Evolutionary conservation across 2,797 vertebrate genomes (phyloP).

Genomic region (Pangasius mekongensis): DNA sequence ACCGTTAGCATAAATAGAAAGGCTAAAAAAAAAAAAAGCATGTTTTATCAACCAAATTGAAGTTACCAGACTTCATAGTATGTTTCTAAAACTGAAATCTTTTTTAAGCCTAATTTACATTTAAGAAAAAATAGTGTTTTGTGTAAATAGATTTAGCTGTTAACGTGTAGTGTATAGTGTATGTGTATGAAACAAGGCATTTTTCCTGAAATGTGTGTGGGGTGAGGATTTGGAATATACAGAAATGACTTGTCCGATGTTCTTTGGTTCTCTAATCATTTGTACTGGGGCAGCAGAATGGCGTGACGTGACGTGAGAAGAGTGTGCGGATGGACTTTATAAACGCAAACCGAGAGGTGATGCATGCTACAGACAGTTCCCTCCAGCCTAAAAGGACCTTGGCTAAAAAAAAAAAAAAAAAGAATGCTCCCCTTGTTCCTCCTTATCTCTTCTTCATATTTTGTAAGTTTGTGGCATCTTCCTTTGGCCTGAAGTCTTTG

Average conservation of each 20-base stretch:
- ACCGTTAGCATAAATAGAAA: neutral
- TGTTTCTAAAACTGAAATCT: neutral
- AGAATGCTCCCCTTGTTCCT: conserved; percentile 66
- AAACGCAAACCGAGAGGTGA: conserved; percentile 64
- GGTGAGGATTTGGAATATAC: neutral
- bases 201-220: neutral
- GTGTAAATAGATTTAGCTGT: neutral
- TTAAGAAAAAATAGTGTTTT: neutral
- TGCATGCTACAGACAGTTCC: conserved; percentile 57
- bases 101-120: neutral
- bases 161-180: neutral
- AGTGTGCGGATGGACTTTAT: neutral
- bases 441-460: conserved; percentile 56
- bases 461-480: conserved; percentile 64
- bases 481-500: conserved; percentile 71
- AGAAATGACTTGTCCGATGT: neutral
- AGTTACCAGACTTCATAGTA: neutral
- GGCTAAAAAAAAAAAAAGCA: neutral
- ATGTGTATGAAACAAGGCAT: neutral
- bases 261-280: neutral
- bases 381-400: conserved; percentile 57
- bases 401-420: conserved; percentile 40
- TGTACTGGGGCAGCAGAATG: neutral
- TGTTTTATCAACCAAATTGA: neutral
- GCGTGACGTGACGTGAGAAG: conserved; percentile 35